These are phyloP conservation scores for Callimorpha dominula DNA, from an alignment of 2,888 invertebrate species.

Conservation along the genomic window DNA sequence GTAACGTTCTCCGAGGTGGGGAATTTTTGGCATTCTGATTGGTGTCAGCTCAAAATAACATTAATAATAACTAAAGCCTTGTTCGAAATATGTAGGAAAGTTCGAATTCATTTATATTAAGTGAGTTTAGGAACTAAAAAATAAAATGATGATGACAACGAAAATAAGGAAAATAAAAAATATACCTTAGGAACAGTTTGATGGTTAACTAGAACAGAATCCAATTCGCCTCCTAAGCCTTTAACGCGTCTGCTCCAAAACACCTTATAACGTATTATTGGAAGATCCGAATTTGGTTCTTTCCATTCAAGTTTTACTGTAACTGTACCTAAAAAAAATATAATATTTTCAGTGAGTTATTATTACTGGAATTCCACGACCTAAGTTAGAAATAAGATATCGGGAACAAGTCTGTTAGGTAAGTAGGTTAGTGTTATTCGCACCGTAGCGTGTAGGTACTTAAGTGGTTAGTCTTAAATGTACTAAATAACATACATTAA, in stretches of 20 bases:
- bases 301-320: constrained; percentile 89
- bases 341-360: not conserved
- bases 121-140: too few species aligned
- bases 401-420: not conserved
- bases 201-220: constrained; percentile 89
- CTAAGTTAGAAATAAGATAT: not conserved
- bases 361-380: not conserved
- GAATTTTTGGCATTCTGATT: not conserved
- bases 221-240: constrained; percentile 85
- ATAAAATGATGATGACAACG: not conserved
- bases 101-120: too few species aligned
- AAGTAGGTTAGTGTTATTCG: not conserved
- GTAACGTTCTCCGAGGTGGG: not conserved
- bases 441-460: not conserved
- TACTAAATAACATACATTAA: not conserved
- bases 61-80: too few species aligned
- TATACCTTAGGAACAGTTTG: constrained; percentile 88
- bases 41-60: too few species aligned
- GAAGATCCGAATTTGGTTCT: constrained; percentile 90
- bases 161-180: constrained; percentile 15
- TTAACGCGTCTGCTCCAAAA: constrained; percentile 91
- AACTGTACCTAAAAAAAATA: constrained; percentile 74
- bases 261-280: constrained; percentile 90
- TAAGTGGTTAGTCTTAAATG: not conserved
- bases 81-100: too few species aligned